Percentiles rank a stretch among this genome's conserved stretches.
These are phyloP conservation scores for Sphyrna mokarran DNA, from an alignment of 2,113 vertebrate species.

Conservation along the genomic window DNA sequence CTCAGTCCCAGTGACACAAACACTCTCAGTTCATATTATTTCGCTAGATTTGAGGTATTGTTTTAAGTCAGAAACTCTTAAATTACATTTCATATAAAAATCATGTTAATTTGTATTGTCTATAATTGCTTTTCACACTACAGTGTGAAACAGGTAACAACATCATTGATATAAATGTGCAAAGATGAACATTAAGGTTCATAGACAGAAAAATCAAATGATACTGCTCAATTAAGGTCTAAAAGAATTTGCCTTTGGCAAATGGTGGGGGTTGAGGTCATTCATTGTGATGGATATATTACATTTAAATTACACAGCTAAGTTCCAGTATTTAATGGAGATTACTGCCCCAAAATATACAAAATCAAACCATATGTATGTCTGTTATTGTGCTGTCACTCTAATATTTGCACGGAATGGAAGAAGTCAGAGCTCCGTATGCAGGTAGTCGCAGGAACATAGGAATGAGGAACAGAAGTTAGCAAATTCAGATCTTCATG, in stretches of 20 bases:
- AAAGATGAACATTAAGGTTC: background rate
- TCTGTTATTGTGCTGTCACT: background rate
- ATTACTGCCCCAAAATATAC: background rate
- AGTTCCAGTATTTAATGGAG: background rate
- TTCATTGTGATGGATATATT: background rate
- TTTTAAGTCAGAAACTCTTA: background rate
- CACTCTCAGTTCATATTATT: background rate
- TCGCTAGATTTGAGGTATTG: background rate
- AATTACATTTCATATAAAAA: background rate
- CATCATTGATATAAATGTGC: background rate
- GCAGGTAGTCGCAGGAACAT: background rate
- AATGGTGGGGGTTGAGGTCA: background rate
- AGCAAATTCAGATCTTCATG: too few species aligned
- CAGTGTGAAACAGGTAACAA: background rate
- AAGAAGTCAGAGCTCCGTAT: background rate
- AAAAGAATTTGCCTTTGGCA: background rate
- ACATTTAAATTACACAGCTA: background rate
- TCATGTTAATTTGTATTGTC: background rate
- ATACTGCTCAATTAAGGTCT: background rate
- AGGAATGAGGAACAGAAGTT: too few species aligned
- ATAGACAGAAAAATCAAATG: background rate
- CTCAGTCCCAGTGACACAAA: background rate
- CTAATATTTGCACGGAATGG: background rate
- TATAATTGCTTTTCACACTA: background rate
- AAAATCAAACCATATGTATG: background rate